These are phyloP conservation scores for Anthoscopus minutus DNA, from an alignment of 2,113 vertebrate genomes.

Conservation along the genomic window DNA sequence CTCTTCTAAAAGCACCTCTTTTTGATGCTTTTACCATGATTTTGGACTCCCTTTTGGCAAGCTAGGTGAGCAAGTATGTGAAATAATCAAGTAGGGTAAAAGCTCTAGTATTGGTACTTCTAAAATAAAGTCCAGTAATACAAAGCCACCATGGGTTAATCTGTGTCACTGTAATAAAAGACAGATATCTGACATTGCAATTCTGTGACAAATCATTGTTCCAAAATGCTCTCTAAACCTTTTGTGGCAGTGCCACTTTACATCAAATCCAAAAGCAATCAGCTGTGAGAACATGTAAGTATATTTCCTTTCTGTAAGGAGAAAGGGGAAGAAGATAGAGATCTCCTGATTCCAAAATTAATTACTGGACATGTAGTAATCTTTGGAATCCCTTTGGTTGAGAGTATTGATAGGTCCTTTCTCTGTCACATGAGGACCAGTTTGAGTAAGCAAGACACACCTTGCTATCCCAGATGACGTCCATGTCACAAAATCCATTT, in stretches of 20 bases:
- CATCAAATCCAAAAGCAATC: neutral
- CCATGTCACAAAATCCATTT: neutral
- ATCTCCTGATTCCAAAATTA: neutral
- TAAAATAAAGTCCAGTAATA: neutral
- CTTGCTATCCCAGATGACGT: neutral
- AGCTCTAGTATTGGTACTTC: neutral
- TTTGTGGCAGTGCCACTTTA: neutral
- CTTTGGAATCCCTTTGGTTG: neutral
- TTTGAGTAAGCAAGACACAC: neutral
- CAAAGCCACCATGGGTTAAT: neutral
- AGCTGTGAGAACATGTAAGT: neutral
- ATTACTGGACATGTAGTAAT: neutral
- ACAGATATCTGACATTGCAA: fast-evolving
- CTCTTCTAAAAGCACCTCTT: neutral
- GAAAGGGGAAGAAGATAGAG: neutral
- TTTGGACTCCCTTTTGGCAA: neutral
- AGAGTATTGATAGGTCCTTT: neutral
- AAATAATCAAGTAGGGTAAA: neutral
- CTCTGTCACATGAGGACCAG: neutral
- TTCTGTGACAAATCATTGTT: neutral
- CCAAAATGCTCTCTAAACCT: neutral
- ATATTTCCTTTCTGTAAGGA: neutral
- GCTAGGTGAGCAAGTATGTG: neutral
- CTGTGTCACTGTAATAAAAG: neutral
- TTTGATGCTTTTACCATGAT: no score